phyloP scores from a whole-genome alignment of 1,140 invertebrate species.

The Eupeodes corollae region DNA sequence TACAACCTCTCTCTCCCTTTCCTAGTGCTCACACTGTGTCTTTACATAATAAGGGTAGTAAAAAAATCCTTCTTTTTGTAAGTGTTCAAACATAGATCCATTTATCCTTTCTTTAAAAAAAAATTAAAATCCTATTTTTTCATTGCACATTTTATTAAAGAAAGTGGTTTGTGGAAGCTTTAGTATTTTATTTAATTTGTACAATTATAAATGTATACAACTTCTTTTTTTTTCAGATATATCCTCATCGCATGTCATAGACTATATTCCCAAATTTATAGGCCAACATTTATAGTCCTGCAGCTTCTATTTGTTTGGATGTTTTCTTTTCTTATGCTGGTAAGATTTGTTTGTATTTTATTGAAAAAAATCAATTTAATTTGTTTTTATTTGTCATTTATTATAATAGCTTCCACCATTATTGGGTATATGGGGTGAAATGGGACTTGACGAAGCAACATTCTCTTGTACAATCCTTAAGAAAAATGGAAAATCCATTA shows the following conservation, averaged over 20 bases:
- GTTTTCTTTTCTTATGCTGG: conserved; percentile 52
- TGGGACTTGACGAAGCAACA: conserved; percentile 62
- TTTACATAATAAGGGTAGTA: too few species aligned
- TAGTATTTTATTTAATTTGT: too few species aligned
- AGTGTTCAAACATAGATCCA: too few species aligned
- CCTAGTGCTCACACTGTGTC: too few species aligned
- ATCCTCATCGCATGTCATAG: conserved; percentile 67
- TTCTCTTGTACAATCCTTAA: conserved; percentile 79
- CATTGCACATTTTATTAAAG: too few species aligned
- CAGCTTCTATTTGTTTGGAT: conserved; percentile 70
- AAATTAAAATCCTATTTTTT: too few species aligned
- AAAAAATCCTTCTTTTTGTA: too few species aligned
- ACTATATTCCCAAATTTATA: conserved; percentile 64
- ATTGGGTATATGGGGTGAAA: conserved; percentile 66
- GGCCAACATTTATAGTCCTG: conserved; percentile 52
- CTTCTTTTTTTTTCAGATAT: conserved; percentile 49
- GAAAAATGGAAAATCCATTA: conserved; percentile 66
- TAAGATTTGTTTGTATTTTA: conserved; percentile 28
- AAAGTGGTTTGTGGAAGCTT: too few species aligned
- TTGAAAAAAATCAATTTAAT: conserved; percentile 1
- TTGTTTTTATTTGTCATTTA: conserved; percentile 30
- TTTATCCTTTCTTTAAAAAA: too few species aligned
- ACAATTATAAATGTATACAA: not conserved
- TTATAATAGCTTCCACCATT: conserved; percentile 60
- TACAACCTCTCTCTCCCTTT: too few species aligned